Base-by-base conservation (phyloP, 1,140 invertebrate species). In the Trachymyrmex septentrionalis region DNA sequence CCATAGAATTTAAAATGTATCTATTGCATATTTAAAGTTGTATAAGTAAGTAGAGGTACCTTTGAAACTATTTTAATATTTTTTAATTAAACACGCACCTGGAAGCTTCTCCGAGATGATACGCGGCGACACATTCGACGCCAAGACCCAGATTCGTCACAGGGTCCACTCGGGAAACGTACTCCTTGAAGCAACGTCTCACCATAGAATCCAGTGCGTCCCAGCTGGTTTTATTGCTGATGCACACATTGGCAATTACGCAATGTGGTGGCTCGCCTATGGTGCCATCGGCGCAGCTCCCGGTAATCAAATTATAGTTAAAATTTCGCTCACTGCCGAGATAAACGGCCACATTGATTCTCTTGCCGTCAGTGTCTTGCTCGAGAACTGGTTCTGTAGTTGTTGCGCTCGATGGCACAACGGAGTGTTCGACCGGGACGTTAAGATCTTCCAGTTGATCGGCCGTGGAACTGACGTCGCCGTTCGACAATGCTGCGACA, bases 191-290 rank as follows among this genome's bases (percentile, higher is more conserved):
- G 84, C 98, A 97, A 93, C 98, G 97, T 92, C 98, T 96, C 67
- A 99, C 97, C 85, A 98, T 97, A 88, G 97, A 97, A 94, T 99
- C 99, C 86, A 99, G 95, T 90, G 98, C 97, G 92, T 98, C 98
- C 99, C 99, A 99, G 50, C 97, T 98, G 0, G 98, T 99, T 94
- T 99, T 99, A 50, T 98, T 97, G 90, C 98, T 98, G 66, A 99
- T 98, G 91, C 97, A 97, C 4, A 99, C 97, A 87, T 96, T 97
- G 6, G 99, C 99, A 92, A 99, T 98, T 5, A 97, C 96, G 80
- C 96, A 96, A 89, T 96, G 96, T 16, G 96, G 95, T 10, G 96
- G 96, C 88, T 96, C 96, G 76, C 96, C 96, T 84, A 95, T 94
- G 88, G 96, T 96, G 87, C 95, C 96, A 4, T 91, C 90, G 1